Conservation (phyloP, 2,797 vertebrate genomes). For the Amphiprion clarkii region DNA sequence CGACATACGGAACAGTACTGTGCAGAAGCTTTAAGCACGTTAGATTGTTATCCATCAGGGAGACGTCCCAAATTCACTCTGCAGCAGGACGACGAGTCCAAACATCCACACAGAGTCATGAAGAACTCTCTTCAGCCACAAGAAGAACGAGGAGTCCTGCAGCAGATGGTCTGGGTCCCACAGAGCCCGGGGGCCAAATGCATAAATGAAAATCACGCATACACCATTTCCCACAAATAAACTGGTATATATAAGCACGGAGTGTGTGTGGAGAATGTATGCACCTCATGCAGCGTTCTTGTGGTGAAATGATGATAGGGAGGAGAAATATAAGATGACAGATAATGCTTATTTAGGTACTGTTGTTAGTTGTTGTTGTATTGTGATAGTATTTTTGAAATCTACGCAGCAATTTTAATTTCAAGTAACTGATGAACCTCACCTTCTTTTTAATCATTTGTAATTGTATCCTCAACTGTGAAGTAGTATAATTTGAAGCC, state of each 20-base stretch:
- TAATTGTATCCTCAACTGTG: too few species aligned
- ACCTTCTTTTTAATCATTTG: too few species aligned
- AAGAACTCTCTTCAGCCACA: constrained; percentile 13
- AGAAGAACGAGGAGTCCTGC: constrained; percentile 9
- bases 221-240: constrained; percentile 2
- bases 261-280: not conserved
- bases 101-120: constrained; percentile 11
- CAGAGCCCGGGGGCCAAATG: not conserved
- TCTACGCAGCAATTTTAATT: not conserved
- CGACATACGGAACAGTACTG: not conserved
- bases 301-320: too few species aligned
- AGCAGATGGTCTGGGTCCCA: not conserved
- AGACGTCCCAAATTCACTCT: constrained; percentile 1
- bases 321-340: too few species aligned
- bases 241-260: constrained; percentile 4
- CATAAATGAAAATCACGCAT: constrained; percentile 11
- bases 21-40: not conserved
- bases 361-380: too few species aligned
- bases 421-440: too few species aligned
- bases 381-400: not conserved
- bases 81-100: not conserved
- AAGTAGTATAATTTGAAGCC: too few species aligned
- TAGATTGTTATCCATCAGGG: constrained; percentile 4
- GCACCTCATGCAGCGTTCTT: not conserved
- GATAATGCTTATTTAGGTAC: too few species aligned